Base-by-base conservation (phyloP, 2,113 vertebrate species). In the Pithys albifrons region DNA sequence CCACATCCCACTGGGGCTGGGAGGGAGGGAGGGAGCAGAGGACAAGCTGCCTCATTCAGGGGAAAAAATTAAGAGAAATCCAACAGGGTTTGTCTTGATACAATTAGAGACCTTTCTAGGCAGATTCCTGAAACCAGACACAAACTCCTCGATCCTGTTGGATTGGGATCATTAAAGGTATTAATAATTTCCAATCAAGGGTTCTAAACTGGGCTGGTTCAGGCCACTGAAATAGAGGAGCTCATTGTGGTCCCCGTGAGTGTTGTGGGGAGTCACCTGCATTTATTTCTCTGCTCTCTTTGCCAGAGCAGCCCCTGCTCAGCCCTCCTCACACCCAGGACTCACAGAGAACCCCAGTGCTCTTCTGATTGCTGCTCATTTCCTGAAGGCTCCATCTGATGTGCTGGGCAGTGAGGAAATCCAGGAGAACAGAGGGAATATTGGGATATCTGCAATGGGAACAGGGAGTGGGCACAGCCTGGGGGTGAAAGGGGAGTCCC, bases 241-340 rank as follows among this genome's bases (percentile, higher is more conserved):
- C 94, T 96, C 96, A 97, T 93, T 96, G 14, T 95, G 96, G 96
- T 74, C 39, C 71, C 54, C 0, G 94, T 97, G 96, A 95, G 95
- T 29, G 95, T 93, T 74, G 70, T 46, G 91, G 59, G 92, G 51
- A 96, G 67, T 90, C 96, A 96, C 62, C 92, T 97, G 96, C 94
- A 80, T 95, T 69, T 77, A 72, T 84, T 96, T 95, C 93, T 85
- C 64, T 95, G 96, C 19, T 55, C 35, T 86, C 88, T 92, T 23
- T 18, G 77, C 29, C 41, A 43, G 15, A 89, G 66, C 23, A 8
- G 41, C 41, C 64, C 86, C 94, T 88, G 67, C 72, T 43, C 41
- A 43, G 41, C 85, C 92, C 71, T 88, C 80, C 88, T 74, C 58
- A 64, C 85, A 43, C 6, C 9, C 74, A 28, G 82, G 35, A 90